These are phyloP conservation scores for Boloria euphrosyne DNA, from an alignment of 2,888 invertebrate species.

Conservation along the genomic window DNA sequence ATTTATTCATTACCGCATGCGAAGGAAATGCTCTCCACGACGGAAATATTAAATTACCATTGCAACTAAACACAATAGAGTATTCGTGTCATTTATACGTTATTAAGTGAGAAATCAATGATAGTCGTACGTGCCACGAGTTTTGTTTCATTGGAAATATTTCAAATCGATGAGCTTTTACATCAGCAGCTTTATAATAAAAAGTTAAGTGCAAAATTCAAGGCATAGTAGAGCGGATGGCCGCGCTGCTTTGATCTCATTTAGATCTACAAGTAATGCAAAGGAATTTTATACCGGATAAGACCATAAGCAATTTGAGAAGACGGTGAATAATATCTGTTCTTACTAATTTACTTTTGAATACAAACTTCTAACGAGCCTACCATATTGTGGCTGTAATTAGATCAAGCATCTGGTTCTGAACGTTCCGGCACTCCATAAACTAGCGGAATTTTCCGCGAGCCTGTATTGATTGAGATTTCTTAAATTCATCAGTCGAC, in stretches of 20 bases:
- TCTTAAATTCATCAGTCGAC: slow-evolving; percentile 12
- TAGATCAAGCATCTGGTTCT: slow-evolving; percentile 22
- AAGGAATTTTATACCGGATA: background rate
- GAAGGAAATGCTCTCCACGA: slow-evolving; percentile 45
- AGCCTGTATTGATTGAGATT: background rate
- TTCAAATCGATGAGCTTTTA: background rate
- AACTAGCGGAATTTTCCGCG: slow-evolving; percentile 24
- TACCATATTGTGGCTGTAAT: slow-evolving; percentile 15
- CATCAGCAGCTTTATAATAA: no score
- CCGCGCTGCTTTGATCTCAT: background rate
- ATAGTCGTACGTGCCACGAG: background rate
- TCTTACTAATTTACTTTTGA: slow-evolving; percentile 4
- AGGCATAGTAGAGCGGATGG: no score
- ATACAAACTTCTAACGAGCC: background rate
- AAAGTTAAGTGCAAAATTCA: no score
- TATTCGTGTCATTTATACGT: slow-evolving; percentile 20
- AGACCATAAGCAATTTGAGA: background rate
- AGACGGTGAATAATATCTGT: background rate
- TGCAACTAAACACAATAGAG: slow-evolving; percentile 40
- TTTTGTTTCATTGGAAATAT: background rate
- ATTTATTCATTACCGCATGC: slow-evolving; percentile 47
- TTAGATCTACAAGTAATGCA: background rate
- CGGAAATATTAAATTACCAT: slow-evolving; percentile 47
- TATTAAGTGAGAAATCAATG: slow-evolving; percentile 17
- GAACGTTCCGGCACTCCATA: slow-evolving; percentile 17